Conservation (phyloP, 92 coral and sea anemone genomes). For the Ricordea florida region DNA sequence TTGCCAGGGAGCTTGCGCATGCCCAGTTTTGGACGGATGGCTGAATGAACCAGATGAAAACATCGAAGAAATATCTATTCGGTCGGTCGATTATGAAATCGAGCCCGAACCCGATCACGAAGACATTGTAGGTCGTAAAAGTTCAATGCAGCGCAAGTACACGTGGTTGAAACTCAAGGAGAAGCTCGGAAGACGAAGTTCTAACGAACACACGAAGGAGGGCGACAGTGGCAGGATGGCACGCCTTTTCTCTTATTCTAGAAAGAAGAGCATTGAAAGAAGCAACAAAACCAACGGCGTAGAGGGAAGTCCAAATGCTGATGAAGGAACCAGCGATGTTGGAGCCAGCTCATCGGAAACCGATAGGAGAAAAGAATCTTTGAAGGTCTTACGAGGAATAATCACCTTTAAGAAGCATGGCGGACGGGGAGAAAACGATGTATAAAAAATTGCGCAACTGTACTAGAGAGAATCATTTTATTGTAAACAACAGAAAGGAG, state of each 20-base stretch:
- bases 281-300: too few species aligned
- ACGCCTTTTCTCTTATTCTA: too few species aligned
- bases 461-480: not conserved
- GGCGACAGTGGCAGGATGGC: too few species aligned
- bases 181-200: too few species aligned
- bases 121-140: too few species aligned
- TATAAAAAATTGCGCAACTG: not conserved
- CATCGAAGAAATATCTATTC: not conserved
- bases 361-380: not conserved
- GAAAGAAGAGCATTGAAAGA: too few species aligned
- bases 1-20: slow-evolving; percentile 82
- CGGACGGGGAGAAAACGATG: not conserved
- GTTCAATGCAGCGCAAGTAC: too few species aligned
- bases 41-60: not conserved
- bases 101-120: too few species aligned
- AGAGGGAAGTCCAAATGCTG: not conserved
- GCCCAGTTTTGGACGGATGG: slow-evolving; percentile 48
- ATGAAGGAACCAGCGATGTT: not conserved
- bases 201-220: too few species aligned
- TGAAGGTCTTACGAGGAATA: not conserved
- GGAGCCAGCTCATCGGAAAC: not conserved
- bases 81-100: not conserved
- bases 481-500: too few species aligned
- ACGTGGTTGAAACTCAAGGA: too few species aligned
- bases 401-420: not conserved